Evolutionary conservation across 2,888 invertebrate genomes (phyloP).

Genomic region (Drosophila rellima): DNA sequence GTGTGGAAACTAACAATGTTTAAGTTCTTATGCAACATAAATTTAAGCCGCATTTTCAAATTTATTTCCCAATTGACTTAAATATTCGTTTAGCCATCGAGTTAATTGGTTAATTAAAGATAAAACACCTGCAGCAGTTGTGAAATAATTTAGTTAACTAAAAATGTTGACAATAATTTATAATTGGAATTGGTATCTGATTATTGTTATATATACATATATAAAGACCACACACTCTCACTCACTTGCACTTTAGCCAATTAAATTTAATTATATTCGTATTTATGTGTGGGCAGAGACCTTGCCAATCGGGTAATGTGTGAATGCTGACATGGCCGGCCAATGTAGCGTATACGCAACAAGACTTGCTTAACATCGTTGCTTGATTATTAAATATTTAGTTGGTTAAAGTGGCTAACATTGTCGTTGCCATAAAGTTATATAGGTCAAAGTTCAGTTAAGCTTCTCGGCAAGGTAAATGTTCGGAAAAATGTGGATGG

Average conservation of each 20-base stretch:
- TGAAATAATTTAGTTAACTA: conserved; percentile 20
- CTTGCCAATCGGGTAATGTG: not conserved
- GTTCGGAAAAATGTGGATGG: not conserved
- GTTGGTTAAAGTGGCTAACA: not conserved
- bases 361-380: not conserved
- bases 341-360: conserved; percentile 7
- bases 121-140: not conserved
- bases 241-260: conserved; percentile 13
- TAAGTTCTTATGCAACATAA: not conserved
- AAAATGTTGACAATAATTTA: conserved; percentile 6
- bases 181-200: conserved; percentile 8
- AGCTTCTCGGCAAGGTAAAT: not conserved
- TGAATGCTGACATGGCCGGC: not conserved
- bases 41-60: not conserved
- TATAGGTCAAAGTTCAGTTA: conserved; percentile 14
- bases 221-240: not conserved
- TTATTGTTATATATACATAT: not conserved
- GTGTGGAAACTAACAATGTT: not conserved
- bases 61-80: not conserved
- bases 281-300: not conserved
- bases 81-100: not conserved
- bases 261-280: conserved; percentile 14
- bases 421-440: not conserved
- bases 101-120: conserved; percentile 9
- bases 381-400: conserved; percentile 20